Base-by-base conservation (phyloP, 2,797 vertebrate species). In the Neostethus bicornis region DNA sequence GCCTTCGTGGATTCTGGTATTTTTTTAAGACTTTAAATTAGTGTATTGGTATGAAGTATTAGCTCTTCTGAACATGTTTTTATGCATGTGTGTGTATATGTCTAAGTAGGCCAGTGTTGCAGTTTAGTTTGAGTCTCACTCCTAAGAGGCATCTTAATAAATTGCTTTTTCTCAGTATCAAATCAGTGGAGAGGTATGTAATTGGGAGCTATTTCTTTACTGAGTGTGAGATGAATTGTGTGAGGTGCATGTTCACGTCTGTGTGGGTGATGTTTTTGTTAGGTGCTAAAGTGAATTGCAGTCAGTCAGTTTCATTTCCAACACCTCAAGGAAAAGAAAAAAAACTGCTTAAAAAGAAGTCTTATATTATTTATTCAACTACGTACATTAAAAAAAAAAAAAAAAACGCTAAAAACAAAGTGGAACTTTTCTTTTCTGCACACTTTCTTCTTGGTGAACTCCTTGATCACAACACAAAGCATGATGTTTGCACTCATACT, bases 111-210 rank as follows among this genome's bases (percentile, higher is more conserved):
- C 77, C 76, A 72, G 71, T 50, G 43, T 71, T 74, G 70, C 65
- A 78, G 79, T 84, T 80, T 71, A 81, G 83, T 80, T 77, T 78
- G 68, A 81, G 75, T 80, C 68, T 72, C 49, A 53, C 66, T 79
- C 85, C 79, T 83, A 71, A 81, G 83, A 85, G 85, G 66, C 68
- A 61, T 61, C 84, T 85, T 83, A 89, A 85, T 87, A 87, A 87
- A 89, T 87, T 77, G 84, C 77, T 84, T 87, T 87, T 85, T 75
- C 84, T 75, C 77, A 11, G 57, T 77, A 83, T 83, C 76, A 86
- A 83, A 83, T 86, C 75, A 86, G 73, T 43, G 58, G 73, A 77
- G 74, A 71, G 78, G 66, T 72, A 52, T 80, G 70, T 84, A 77
- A 80, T 84, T 77, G 78, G 74, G 67, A 81, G 70, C 61, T 64